phyloP scores from a whole-genome alignment of 2,797 vertebrate species.

The Tokudaia muenninki region DNA sequence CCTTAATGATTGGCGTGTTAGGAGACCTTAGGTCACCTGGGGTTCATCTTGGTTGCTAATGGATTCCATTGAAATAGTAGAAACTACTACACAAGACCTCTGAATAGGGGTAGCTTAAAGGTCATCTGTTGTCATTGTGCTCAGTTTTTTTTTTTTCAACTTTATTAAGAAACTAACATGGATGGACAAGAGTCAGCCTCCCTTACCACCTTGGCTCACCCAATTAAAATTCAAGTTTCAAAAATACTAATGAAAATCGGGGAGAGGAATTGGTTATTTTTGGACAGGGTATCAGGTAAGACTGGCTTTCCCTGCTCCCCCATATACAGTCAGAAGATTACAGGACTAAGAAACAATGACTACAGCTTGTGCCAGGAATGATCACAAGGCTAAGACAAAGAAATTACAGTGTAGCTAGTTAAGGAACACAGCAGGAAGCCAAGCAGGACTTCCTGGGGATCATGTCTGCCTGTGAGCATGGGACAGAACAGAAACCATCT shows the following conservation, averaged over 20 bases:
- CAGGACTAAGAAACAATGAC: not conserved
- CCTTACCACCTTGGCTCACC: not conserved
- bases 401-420: not conserved
- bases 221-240: constrained; percentile 27
- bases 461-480: not conserved
- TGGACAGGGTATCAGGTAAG: not conserved
- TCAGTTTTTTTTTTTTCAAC: not conserved
- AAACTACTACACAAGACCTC: constrained; percentile 45
- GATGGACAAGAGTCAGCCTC: not conserved
- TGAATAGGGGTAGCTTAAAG: not conserved
- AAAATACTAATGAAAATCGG: not conserved
- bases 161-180: not conserved
- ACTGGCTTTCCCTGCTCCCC: not conserved
- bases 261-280: not conserved
- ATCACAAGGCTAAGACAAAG: constrained; percentile 34
- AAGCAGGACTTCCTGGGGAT: not conserved
- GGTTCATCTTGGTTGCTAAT: constrained; percentile 65
- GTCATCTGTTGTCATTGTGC: not conserved
- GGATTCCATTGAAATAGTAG: constrained; percentile 57
- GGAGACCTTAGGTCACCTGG: constrained; percentile 49
- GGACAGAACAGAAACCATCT: not conserved
- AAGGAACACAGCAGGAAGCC: not conserved
- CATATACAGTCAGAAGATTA: not conserved
- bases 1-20: constrained; percentile 70
- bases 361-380: not conserved